These are phyloP conservation scores for Tetramorium alpestre DNA, from an alignment of 1,140 invertebrate genomes.

Conservation along the genomic window DNA sequence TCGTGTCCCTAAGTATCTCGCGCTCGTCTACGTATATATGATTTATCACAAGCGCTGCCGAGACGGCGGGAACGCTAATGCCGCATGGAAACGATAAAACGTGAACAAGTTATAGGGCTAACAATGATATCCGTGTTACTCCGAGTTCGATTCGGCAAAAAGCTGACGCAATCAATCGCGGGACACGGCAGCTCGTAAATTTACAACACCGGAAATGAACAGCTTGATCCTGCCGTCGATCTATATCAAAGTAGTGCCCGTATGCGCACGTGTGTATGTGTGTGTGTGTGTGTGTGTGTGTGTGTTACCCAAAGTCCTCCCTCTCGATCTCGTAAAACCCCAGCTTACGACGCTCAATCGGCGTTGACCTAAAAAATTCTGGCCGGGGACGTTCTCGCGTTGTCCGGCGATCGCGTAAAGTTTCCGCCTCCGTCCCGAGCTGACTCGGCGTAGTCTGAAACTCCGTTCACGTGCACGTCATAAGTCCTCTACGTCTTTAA, in stretches of 20 bases:
- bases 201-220: slow-evolving; percentile 1
- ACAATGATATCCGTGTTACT: not conserved
- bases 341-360: slow-evolving; percentile 43
- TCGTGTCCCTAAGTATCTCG: slow-evolving; percentile 57
- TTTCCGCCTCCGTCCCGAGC: slow-evolving; percentile 35
- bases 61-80: not conserved
- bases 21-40: slow-evolving; percentile 30
- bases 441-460: slow-evolving; percentile 61
- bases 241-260: not conserved
- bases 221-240: not conserved
- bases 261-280: not conserved
- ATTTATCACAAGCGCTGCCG: slow-evolving; percentile 34
- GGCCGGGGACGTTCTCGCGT: slow-evolving; percentile 6
- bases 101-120: not conserved
- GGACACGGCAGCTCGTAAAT: slow-evolving; percentile 27
- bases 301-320: not conserved
- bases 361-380: slow-evolving; percentile 52
- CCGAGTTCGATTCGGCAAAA: not conserved
- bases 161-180: slow-evolving; percentile 7
- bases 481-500: slow-evolving; percentile 77
- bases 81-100: slow-evolving; percentile 12
- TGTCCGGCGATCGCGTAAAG: slow-evolving; percentile 42
- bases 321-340: slow-evolving; percentile 44
- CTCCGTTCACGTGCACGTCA: slow-evolving; percentile 77
- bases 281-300: not conserved